phyloP scores from a whole-genome alignment of 2,888 invertebrate genomes.

The Dicyrtomina minuta region DNA sequence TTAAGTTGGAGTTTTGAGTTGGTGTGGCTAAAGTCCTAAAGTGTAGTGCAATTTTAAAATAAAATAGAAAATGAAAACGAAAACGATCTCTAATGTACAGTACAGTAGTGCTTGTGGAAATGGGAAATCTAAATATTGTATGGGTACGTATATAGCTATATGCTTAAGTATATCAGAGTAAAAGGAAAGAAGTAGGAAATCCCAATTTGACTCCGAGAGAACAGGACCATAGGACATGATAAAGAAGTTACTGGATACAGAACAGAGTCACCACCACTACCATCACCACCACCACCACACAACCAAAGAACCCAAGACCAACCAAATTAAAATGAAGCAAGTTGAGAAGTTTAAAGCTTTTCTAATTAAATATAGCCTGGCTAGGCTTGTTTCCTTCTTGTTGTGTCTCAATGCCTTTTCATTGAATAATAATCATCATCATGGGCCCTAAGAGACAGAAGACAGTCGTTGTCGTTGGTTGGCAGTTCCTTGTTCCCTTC shows the following conservation, averaged over 20 bases:
- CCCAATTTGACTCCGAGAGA: background rate
- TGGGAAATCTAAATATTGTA: background rate
- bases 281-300: background rate
- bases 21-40: no score
- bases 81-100: no score
- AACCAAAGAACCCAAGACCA: constrained; percentile 17
- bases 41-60: no score
- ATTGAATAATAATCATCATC: constrained; percentile 52
- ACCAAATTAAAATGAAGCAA: constrained; percentile 41
- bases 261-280: background rate
- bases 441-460: constrained; percentile 8
- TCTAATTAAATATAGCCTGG: constrained; percentile 52
- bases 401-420: constrained; percentile 49
- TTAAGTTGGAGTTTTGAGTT: no score
- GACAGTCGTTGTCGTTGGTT: no score
- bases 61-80: no score
- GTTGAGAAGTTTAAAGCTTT: constrained; percentile 50
- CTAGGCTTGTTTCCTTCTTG: constrained; percentile 9
- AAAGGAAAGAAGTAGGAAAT: background rate
- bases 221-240: constrained; percentile 6
- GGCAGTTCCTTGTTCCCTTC: background rate
- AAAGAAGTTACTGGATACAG: constrained; percentile 19
- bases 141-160: no score
- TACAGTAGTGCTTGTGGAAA: background rate
- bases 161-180: no score